Evolutionary conservation across 2,797 vertebrate genomes (phyloP), one percentile per base, ranked within the genome.

Genomic region (Eptatretus atami): DNA sequence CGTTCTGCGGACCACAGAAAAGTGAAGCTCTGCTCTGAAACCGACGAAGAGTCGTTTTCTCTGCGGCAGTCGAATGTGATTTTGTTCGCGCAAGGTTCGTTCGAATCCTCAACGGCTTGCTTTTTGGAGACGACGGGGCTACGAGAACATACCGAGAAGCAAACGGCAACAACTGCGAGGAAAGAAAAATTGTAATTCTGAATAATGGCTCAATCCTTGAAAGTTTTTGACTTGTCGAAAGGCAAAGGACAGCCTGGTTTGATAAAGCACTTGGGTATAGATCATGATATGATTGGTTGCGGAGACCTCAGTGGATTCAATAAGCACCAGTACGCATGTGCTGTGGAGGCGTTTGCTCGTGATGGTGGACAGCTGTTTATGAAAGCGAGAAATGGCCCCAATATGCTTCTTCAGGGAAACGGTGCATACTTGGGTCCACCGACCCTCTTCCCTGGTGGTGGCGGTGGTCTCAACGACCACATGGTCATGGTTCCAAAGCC

Each of bases 401-500:
- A n/a, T n/a, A 24, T 24, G 15, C 15, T 24, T n/a, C 57, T 61
- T n/a, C 57, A 61, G 15, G 11, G 9, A 24, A 61, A 24, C 57
- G 57, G 57, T 24, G 57, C 57, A n/a, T 61, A 61, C 57, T 24
- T 61, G 57, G 57, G 57, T n/a, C 57, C 57, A n/a, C 57, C 15
- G 15, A 24, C 57, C 10, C 57, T 61, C 57, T 61, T 61, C 57
- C 57, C 57, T n/a, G 57, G 55, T 14, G 55, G 14, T 14, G 55
- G 57, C 57, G 10, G 57, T 24, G 15, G 57, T 24, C 15, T 61
- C 15, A 12, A 24, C 10, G 57, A 61, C 11, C 57, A 61, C 57
- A 61, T 61, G 57, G 57, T 61, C 57, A 61, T 61, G 57, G 57
- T 61, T 10, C 24, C 57, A n/a, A 61, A 61, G 57, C 57, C 57